A percentile compares a stretch with the other conserved stretches of the same genome.
phyloP scores from a whole-genome alignment of 2,888 invertebrate genomes.

The Drosophila recens region DNA sequence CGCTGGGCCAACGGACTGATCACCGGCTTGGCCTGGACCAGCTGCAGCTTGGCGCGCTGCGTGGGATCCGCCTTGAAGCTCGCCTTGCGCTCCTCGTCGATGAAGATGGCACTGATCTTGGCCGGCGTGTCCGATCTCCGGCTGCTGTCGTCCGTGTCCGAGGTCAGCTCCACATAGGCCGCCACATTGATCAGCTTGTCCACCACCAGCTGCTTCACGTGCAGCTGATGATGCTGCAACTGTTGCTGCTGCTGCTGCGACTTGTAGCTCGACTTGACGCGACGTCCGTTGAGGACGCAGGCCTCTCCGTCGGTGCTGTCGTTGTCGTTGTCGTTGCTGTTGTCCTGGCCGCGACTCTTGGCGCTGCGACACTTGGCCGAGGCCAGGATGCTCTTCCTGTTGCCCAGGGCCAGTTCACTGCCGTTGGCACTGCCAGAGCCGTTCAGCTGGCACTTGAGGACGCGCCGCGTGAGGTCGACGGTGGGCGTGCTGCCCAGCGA shows the following conservation, averaged over 20 bases:
- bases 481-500: conserved; percentile 88
- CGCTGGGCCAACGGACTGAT: conserved; percentile 54
- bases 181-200: conserved; percentile 85
- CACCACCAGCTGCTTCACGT: conserved; percentile 80
- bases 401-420: conserved; percentile 79
- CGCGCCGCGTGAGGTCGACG: conserved; percentile 88
- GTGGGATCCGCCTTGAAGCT: conserved; percentile 84
- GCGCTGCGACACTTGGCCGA: conserved; percentile 94
- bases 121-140: conserved; percentile 84
- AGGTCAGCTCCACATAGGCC: conserved; percentile 84
- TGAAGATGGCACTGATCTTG: conserved; percentile 85
- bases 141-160: conserved; percentile 85
- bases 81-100: conserved; percentile 85
- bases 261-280: conserved; percentile 71
- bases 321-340: conserved; percentile 87
- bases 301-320: conserved; percentile 86
- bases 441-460: conserved; percentile 88
- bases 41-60: conserved; percentile 73
- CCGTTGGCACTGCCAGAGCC: conserved; percentile 31
- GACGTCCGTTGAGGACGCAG: conserved; percentile 84
- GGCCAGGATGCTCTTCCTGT: conserved; percentile 94
- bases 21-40: conserved; percentile 55
- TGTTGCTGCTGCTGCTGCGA: conserved; percentile 50
- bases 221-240: conserved; percentile 63
- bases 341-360: conserved; percentile 86